A percentile compares a stretch with the other conserved stretches of the same genome.
phyloP scores from a whole-genome alignment of 2,888 invertebrate genomes.

The Acheta domesticus region DNA sequence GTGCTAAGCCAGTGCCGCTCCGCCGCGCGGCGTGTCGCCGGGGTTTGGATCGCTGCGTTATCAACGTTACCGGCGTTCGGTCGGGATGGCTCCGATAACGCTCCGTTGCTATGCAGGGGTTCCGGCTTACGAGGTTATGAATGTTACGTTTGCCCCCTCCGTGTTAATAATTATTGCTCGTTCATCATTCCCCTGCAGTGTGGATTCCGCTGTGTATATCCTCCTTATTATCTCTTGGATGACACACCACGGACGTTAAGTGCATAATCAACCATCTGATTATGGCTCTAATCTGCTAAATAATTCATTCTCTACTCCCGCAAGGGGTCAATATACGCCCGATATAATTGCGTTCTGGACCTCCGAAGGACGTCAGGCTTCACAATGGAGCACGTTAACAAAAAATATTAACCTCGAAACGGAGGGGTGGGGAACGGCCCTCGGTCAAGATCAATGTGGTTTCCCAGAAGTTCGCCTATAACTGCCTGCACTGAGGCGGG shows the following conservation, averaged over 20 bases:
- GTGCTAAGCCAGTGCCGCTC: neutral
- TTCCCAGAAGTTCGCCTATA: no score
- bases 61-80: neutral
- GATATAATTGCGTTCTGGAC: no score
- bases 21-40: neutral
- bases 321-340: neutral
- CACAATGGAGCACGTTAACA: no score
- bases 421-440: no score
- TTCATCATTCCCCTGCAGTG: conserved; percentile 18
- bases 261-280: neutral
- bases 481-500: no score
- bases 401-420: no score
- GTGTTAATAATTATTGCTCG: conserved; percentile 18
- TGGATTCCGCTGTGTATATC: neutral
- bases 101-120: neutral
- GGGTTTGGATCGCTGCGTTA: neutral
- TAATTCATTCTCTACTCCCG: neutral
- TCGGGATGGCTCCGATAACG: neutral
- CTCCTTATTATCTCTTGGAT: conserved; percentile 18
- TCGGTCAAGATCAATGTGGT: no score
- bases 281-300: neutral
- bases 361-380: no score
- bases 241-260: neutral
- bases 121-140: conserved; percentile 18
- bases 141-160: neutral